Evolutionary conservation across 1,140 invertebrate species (phyloP), one percentile per base, ranked within the genome.

Genomic region (Argopecten irradians): DNA sequence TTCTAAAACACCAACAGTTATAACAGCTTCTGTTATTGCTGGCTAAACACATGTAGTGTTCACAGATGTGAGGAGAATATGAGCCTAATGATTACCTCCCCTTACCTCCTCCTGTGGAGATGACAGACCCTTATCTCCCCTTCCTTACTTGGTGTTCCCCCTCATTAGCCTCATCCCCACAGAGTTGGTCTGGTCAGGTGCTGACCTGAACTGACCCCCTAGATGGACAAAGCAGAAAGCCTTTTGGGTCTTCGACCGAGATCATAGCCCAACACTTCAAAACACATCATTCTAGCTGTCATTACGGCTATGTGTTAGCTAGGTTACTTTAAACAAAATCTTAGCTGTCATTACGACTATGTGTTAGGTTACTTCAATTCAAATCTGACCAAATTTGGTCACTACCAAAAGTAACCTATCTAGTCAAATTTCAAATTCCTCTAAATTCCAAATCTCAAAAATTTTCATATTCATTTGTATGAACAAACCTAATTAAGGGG

Each of bases 1-100:
- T n/a, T n/a, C n/a, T 71, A 71, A 71, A 71, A 71, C n/a, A 71
- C 55, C n/a, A 71, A 71, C n/a, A 71, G n/a, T 71, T 71, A 71
- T 71, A 71, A 71, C 16, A 71, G 55, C 43, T 71, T 16, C 55
- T 28, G 55, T 71, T n/a, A 71, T 28, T 16, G 22, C 55, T 28
- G n/a, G 43, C 43, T 46, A 46, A 46, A 46, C 43, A 46, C 5
- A 39, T 11, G 13, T 11, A 19, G 55, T 71, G 55, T 71, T 71
- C 55, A 71, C 55, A 71, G 55, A 5, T 71, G 55, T 28, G n/a
- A 28, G n/a, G 55, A 71, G 55, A 55, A 19, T 55, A 19, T 7
- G 43, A 55, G 22, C 55, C 22, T 71, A 71, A 71, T 71, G n/a
- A 71, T 28, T 28, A n/a, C 55, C 55, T 28, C 55, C 55, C n/a